A percentile compares a stretch with the other conserved stretches of the same genome.
These are phyloP conservation scores for Melanostoma mellinum DNA, from an alignment of 2,888 invertebrate genomes.

Conservation along the genomic window DNA sequence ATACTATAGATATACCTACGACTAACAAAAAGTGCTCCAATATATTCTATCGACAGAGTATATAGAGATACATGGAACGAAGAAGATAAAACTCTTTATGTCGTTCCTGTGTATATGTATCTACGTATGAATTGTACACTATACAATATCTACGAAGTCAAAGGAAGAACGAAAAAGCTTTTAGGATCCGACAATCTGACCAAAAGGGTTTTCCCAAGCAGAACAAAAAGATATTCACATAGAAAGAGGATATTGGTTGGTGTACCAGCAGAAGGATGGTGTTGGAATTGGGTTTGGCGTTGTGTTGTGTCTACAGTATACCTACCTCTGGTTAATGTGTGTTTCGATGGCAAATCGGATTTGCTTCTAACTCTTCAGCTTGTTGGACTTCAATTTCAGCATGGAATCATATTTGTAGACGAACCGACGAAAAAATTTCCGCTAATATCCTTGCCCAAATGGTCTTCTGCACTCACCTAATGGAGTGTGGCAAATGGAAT, in stretches of 20 bases:
- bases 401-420: conserved; percentile 39
- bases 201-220: conserved; percentile 43
- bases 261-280: background rate
- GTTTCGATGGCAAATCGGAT: conserved; percentile 64
- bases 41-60: background rate
- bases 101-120: background rate
- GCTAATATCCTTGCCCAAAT: conserved; percentile 46
- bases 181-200: conserved; percentile 59
- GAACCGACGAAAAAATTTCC: conserved; percentile 31
- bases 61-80: conserved; percentile 17
- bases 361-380: conserved; percentile 59
- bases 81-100: conserved; percentile 24
- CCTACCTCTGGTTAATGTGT: conserved; percentile 42
- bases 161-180: conserved; percentile 65
- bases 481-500: conserved; percentile 51
- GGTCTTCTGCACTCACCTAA: conserved; percentile 66
- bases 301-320: background rate
- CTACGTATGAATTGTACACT: background rate
- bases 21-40: background rate
- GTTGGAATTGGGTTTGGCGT: too few species aligned
- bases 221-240: conserved; percentile 25
- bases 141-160: conserved; percentile 28
- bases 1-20: background rate
- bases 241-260: background rate
- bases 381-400: conserved; percentile 23